Base-by-base conservation (phyloP, 1,140 invertebrate species). In the Eumeta japonica region DNA sequence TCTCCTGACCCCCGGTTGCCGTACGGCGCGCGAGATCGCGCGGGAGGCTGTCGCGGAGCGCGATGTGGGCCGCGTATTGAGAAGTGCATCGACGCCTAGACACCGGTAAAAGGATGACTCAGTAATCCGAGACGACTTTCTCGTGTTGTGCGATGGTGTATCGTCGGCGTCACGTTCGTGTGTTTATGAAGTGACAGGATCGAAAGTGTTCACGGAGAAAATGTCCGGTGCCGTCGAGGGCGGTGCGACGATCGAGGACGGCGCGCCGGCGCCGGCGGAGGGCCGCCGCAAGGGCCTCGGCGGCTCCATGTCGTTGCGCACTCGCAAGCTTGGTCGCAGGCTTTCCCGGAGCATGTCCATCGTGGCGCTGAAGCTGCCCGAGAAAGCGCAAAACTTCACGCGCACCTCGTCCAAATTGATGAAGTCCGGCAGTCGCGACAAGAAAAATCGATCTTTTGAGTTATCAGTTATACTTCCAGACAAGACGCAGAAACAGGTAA, bases 401-500 rank as follows among this genome's bases (percentile, higher is more conserved):
- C 62, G 64, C 17, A 52, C 58, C 1, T 66, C 67, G 1, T 59
- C 67, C 0, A 72, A 72, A 38, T 52, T 66, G 12, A 62, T 59
- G 53, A 41, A 55, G 24, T 52, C 67, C 16, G 58, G 52, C 10
- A 58, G 51, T 35, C 52, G 58, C 1, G 71, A 74, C 43, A 67
- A 70, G 49, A 65, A 71, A 35, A 63, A 55, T 40, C 58, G 67
- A 37, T 53, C 67, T 2, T 76, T 79, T 41, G 77, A 79, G 29
- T 55, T 79, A 0, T 77, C 76, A 2, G 63, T 78, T 17, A 79
- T 80, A 43, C 66, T 78, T 10, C 79, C 79, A 3, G 79, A 80
- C 40, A 79, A 80, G 61, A 77, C 75, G 7, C 78, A 80, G 45
- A 72, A 66, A 72, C 76, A 78, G 65, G 78, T 80, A 66, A 58